phyloP scores from a whole-genome alignment of 2,797 vertebrate genomes.

The Sciurus carolinensis region DNA sequence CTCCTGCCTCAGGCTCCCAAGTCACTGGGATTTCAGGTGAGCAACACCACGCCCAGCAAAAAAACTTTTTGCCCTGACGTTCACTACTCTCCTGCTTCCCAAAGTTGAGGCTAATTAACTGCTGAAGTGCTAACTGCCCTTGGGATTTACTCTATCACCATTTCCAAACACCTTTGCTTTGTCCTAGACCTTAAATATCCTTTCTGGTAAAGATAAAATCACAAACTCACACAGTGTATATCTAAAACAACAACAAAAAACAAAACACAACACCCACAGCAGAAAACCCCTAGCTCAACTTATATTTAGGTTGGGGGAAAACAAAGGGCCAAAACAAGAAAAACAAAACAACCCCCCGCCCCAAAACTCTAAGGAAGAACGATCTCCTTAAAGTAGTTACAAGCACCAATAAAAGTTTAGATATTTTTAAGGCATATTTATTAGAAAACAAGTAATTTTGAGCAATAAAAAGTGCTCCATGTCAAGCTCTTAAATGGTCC shows the following conservation, averaged over 20 bases:
- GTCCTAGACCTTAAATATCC: background rate
- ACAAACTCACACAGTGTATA: background rate
- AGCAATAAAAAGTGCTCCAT: background rate
- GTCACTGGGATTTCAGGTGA: too few species aligned
- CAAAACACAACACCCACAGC: too few species aligned
- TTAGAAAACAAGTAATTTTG: background rate
- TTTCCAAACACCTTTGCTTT: background rate
- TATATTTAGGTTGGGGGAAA: background rate
- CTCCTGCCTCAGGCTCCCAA: too few species aligned
- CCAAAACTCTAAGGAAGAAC: background rate
- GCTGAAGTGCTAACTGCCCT: background rate
- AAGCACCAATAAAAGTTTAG: background rate
- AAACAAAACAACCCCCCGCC: background rate
- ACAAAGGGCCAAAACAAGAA: background rate
- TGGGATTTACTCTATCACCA: background rate
- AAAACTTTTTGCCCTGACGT: background rate
- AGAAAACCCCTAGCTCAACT: background rate
- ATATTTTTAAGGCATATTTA: background rate
- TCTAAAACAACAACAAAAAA: background rate
- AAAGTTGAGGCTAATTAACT: background rate
- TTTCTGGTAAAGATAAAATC: background rate
- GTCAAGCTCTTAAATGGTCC: background rate
- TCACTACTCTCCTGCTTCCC: background rate
- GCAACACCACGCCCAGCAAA: too few species aligned
- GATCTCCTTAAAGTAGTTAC: background rate